Percentiles rank a stretch among this genome's conserved stretches.
These are phyloP conservation scores for Sipunculus nudus DNA, from an alignment of 2,888 invertebrate genomes.

Conservation along the genomic window DNA sequence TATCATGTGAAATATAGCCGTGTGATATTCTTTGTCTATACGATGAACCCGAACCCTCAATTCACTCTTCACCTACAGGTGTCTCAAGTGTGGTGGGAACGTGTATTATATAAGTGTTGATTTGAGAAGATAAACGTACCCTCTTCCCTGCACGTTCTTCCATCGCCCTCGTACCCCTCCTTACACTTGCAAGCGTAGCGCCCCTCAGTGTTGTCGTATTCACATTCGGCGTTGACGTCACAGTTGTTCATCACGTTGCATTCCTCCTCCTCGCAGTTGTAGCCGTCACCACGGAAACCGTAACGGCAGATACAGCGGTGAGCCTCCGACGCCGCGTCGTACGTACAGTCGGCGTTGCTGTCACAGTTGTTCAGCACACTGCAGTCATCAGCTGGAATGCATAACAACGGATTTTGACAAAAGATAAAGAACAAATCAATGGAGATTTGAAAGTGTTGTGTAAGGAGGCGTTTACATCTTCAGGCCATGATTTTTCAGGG, in stretches of 20 bases:
- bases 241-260: conserved; percentile 30
- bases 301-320: conserved; percentile 49
- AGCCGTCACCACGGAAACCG: conserved; percentile 44
- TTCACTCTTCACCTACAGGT: no score
- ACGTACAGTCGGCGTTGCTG: conserved; percentile 48
- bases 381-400: conserved; percentile 43
- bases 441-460: no score
- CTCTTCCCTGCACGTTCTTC: conserved; percentile 46
- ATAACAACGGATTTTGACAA: no score
- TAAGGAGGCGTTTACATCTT: no score
- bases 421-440: no score
- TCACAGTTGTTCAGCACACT: conserved; percentile 47
- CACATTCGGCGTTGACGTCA: conserved; percentile 32
- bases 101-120: no score
- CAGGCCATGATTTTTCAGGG: no score
- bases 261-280: conserved; percentile 42
- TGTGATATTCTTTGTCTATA: no score
- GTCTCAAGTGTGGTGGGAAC: no score
- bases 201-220: conserved; percentile 9
- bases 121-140: conserved; percentile 41
- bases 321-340: conserved; percentile 32
- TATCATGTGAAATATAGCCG: no score
- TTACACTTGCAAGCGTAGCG: conserved; percentile 28
- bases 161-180: conserved; percentile 34
- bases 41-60: no score